Percentiles rank a stretch among this genome's conserved stretches.
These are phyloP conservation scores for Leuciscus waleckii DNA, from an alignment of 2,797 vertebrate genomes.

Conservation along the genomic window DNA sequence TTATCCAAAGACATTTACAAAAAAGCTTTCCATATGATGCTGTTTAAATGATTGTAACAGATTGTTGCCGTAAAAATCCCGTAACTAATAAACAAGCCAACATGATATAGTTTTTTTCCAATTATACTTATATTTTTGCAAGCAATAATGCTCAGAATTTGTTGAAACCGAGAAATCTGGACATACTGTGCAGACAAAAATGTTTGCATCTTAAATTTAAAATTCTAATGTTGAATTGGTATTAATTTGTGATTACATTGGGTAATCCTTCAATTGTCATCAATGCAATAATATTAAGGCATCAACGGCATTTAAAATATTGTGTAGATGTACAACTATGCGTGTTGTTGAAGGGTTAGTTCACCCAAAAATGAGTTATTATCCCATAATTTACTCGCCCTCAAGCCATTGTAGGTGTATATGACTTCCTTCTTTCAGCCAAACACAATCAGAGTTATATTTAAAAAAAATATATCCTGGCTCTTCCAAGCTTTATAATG, in stretches of 20 bases:
- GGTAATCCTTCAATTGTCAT: background rate
- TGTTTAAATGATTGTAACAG: background rate
- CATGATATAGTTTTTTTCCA: background rate
- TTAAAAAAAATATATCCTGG: too few relatives aligned
- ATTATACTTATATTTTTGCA: background rate
- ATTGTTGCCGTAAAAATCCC: background rate
- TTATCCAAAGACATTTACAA: background rate
- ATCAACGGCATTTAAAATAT: background rate
- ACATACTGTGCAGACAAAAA: background rate
- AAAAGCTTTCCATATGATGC: background rate
- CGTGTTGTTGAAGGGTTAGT: too few relatives aligned
- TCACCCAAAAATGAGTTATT: too few relatives aligned
- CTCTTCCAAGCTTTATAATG: too few relatives aligned
- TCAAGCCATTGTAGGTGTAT: too few relatives aligned
- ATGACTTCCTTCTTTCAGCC: too few relatives aligned
- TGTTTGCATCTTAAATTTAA: background rate
- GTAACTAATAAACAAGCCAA: background rate
- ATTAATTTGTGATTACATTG: background rate
- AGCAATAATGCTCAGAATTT: background rate
- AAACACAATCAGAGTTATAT: too few relatives aligned
- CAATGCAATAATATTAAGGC: background rate
- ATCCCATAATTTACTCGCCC: too few relatives aligned
- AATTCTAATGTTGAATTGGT: background rate
- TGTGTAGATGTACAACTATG: background rate
- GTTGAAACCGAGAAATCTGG: background rate